These are phyloP conservation scores for Cristatella mucedo DNA, from an alignment of 2,888 invertebrate genomes.

Conservation along the genomic window DNA sequence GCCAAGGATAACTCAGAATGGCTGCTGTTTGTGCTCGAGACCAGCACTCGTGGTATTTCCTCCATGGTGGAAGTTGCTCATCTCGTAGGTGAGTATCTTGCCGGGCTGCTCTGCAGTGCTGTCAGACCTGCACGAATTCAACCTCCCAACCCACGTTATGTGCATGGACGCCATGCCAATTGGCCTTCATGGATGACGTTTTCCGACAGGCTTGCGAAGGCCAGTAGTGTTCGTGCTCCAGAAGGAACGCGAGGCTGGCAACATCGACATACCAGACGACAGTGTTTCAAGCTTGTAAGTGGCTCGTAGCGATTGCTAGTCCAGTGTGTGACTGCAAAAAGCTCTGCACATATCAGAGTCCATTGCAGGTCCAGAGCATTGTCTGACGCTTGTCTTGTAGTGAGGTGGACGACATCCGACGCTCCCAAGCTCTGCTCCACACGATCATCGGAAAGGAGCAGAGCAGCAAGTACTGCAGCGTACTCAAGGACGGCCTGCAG, in stretches of 20 bases:
- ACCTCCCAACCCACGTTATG: too few species aligned
- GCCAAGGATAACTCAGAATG: conserved; percentile 9
- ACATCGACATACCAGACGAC: conserved; percentile 6
- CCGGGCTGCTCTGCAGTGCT: too few species aligned
- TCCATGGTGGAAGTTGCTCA: conserved; percentile 7
- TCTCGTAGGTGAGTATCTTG: conserved; percentile 4
- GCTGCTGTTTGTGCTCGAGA: conserved; percentile 5
- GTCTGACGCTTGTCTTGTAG: too few species aligned
- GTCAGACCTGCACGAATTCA: too few species aligned
- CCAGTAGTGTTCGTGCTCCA: conserved; percentile 4
- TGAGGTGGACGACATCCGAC: conserved; percentile 3
- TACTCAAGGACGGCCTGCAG: conserved; percentile 1
- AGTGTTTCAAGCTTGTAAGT: conserved; percentile 6
- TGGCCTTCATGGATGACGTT: too few species aligned
- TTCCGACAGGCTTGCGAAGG: too few species aligned
- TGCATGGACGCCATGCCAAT: too few species aligned
- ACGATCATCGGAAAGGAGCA: conserved; percentile 1
- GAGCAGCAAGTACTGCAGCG: conserved; percentile 1
- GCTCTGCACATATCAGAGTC: too few species aligned
- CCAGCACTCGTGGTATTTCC: conserved; percentile 3
- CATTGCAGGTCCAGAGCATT: too few species aligned
- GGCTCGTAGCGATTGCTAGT: too few species aligned
- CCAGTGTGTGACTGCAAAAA: too few species aligned
- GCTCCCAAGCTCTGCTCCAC: background rate
- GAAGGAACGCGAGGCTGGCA: conserved; percentile 2